These are phyloP conservation scores for Coenonympha glycerion DNA, from an alignment of 2,888 invertebrate species.

Conservation along the genomic window DNA sequence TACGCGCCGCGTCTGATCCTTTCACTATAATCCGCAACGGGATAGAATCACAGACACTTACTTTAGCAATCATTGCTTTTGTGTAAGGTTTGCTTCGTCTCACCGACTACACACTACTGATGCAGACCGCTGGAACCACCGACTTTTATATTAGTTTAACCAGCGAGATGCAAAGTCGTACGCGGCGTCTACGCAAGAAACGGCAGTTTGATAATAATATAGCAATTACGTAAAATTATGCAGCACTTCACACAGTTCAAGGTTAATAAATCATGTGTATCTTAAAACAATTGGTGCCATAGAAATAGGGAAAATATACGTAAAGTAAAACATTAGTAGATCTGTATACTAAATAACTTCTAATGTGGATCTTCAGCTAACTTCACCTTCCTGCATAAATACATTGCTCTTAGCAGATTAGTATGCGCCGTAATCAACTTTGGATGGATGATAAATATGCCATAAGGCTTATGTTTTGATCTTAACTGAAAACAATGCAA, in stretches of 20 bases:
- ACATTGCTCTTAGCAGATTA: too few species aligned
- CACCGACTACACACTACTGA: slow-evolving; percentile 73
- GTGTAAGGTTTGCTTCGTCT: slow-evolving; percentile 68
- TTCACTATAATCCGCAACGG: slow-evolving; percentile 45
- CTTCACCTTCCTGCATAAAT: too few species aligned
- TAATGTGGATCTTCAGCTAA: too few species aligned
- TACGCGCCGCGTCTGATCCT: slow-evolving; percentile 38
- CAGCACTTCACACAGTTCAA: slow-evolving; percentile 56
- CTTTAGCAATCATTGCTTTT: slow-evolving; percentile 72
- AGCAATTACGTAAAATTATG: slow-evolving; percentile 70
- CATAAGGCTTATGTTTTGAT: too few species aligned
- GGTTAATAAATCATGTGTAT: slow-evolving; percentile 50
- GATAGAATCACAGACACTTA: slow-evolving; percentile 50
- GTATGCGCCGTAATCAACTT: too few species aligned
- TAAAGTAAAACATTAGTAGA: slow-evolving; percentile 5
- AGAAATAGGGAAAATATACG: slow-evolving; percentile 17
- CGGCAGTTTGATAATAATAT: slow-evolving; percentile 72
- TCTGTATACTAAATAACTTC: too few species aligned
- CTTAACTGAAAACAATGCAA: too few species aligned
- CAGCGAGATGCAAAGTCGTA: slow-evolving; percentile 58
- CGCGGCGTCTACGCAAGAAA: slow-evolving; percentile 65
- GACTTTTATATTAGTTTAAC: slow-evolving; percentile 70
- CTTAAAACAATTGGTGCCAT: slow-evolving; percentile 25
- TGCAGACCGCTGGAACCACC: slow-evolving; percentile 50
- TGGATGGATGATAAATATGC: too few species aligned